Base-by-base conservation (phyloP, 2,888 invertebrate genomes). In the Idaea biselata region DNA sequence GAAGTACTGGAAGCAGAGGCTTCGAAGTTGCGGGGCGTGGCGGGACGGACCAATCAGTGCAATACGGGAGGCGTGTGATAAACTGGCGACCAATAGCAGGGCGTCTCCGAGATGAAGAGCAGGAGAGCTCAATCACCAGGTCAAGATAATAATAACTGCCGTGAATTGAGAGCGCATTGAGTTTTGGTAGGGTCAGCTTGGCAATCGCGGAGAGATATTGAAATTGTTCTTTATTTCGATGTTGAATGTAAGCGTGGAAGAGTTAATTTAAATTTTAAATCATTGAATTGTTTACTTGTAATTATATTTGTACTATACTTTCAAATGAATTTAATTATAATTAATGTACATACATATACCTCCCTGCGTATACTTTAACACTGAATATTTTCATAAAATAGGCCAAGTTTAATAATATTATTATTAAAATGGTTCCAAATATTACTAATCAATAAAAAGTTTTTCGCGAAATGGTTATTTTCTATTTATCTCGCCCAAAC, bases 121-220 rank as follows among this genome's bases (percentile, higher is more conserved):
- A 88, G 86, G 87, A 87, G 87, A 88, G 89, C 88, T 91, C 91
- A 89, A 91, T 91, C 90, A 88, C 88, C 89, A 86, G 91, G 89
- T 91, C 89, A 89, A 89, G 91, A 90, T 91, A 90, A 91, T 91
- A 90, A 91, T 91, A 91, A 91, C 88, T 87, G 87, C 86, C 83
- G 87, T 83, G 91, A 90, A 91, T 91, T 90, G 91, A 89, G 89
- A 90, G 90, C 89, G 91, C 89, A 88, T 90, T 89, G 89, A 89
- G 89, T 84, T 82, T 87, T 81, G 86, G 91, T 89, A 91, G 84
- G 89, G 91, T 89, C 89, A 88, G 86, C 85, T 78, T 81, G 86
- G 85, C 86, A 91, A 89, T 84, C 82, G 83, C 81, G 76, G 75
- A 76, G 80, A 80, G 86, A 84, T 88, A 82, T 85, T 84, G 84